These are phyloP conservation scores for Girardinichthys multiradiatus DNA, from an alignment of 2,113 vertebrate genomes.

Conservation along the genomic window DNA sequence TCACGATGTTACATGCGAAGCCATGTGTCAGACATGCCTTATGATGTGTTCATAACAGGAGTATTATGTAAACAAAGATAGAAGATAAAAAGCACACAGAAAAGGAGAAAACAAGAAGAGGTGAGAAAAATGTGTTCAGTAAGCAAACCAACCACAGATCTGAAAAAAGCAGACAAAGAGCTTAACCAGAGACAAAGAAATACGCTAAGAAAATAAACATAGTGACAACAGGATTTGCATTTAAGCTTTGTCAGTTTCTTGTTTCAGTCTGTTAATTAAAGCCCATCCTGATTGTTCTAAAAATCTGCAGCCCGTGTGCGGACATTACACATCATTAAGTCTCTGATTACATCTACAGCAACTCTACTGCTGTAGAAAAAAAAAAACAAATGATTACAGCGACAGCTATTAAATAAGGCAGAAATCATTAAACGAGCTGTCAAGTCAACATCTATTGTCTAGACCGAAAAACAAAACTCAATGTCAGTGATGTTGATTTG, in stretches of 20 bases:
- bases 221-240: constrained; percentile 40
- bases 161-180: neutral
- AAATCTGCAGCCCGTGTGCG: constrained; percentile 57
- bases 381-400: constrained; percentile 52
- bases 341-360: constrained; percentile 65
- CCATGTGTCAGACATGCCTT: constrained; percentile 39
- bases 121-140: neutral
- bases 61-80: neutral
- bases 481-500: constrained; percentile 43
- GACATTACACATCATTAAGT: constrained; percentile 60
- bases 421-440: constrained; percentile 57
- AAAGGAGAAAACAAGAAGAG: neutral
- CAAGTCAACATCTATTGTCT: constrained; percentile 63
- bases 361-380: constrained; percentile 24
- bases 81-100: neutral
- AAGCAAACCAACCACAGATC: neutral
- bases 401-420: constrained; percentile 58
- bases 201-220: constrained; percentile 19
- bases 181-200: neutral
- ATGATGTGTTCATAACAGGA: constrained; percentile 38
- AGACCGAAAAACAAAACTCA: constrained; percentile 18
- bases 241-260: constrained; percentile 46
- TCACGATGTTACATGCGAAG: constrained; percentile 30
- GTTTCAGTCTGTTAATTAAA: constrained; percentile 64
- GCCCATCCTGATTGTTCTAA: constrained; percentile 57